Percentiles rank a stretch among this genome's conserved stretches.
These are phyloP conservation scores for Tychaedon coryphoeus DNA, from an alignment of 2,113 vertebrate species.

Conservation along the genomic window DNA sequence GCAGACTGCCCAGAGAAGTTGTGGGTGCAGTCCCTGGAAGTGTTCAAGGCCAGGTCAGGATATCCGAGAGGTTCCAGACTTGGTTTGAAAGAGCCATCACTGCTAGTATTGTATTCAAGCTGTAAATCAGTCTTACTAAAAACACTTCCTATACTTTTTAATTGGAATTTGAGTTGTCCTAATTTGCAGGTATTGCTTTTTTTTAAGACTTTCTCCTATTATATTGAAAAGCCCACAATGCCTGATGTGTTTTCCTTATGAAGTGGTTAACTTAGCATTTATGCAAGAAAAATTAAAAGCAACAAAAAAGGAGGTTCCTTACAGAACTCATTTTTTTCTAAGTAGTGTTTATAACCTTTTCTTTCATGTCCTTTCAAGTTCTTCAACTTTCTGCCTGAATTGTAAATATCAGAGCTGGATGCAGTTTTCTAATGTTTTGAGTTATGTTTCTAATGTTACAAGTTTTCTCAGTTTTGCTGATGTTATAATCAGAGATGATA, in stretches of 20 bases:
- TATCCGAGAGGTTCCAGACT: neutral
- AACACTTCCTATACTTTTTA: neutral
- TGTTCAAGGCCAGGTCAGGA: neutral
- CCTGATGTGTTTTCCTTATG: neutral
- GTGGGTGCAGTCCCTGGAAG: neutral
- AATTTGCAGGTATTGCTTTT: neutral
- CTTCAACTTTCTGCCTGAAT: neutral
- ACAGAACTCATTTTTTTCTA: neutral
- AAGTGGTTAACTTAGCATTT: too few relatives aligned
- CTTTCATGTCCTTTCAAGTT: neutral
- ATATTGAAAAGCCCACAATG: neutral
- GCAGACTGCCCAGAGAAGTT: neutral
- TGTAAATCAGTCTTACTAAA: neutral
- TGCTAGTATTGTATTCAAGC: neutral
- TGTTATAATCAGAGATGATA: neutral
- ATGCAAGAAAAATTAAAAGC: too few relatives aligned
- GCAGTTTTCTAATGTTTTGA: neutral
- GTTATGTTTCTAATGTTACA: too few relatives aligned
- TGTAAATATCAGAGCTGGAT: neutral
- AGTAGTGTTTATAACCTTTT: neutral
- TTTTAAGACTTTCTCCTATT: neutral
- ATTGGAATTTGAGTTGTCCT: neutral
- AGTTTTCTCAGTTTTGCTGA: too few relatives aligned
- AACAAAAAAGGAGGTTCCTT: neutral
- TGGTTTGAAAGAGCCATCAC: neutral